phyloP scores from a whole-genome alignment of 1,140 invertebrate species.

The Hydropsyche tenuis region DNA sequence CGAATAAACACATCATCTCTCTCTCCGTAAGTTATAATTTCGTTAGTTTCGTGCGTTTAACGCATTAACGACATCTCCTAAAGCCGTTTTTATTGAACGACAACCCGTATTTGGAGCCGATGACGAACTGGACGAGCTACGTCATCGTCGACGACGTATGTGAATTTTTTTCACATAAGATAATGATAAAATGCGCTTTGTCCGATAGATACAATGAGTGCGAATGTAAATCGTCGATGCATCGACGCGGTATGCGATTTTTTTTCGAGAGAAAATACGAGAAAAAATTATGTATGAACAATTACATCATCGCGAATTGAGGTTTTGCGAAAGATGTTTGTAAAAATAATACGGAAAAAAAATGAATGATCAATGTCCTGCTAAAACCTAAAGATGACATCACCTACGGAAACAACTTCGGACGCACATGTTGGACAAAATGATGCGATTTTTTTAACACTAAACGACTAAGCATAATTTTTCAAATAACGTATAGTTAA shows the following conservation, averaged over 20 bases:
- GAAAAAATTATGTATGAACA: background rate
- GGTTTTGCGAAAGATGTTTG: background rate
- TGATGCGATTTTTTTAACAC: background rate
- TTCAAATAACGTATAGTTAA: too few relatives aligned
- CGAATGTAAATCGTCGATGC: too few relatives aligned
- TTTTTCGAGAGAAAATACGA: too few relatives aligned
- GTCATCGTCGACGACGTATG: background rate
- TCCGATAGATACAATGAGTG: too few relatives aligned
- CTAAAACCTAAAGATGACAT: background rate
- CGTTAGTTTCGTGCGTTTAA: background rate
- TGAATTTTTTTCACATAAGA: background rate
- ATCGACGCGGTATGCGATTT: too few relatives aligned
- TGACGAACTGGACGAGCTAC: conserved; percentile 6
- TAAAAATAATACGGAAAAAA: conserved; percentile 5
- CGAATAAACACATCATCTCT: background rate
- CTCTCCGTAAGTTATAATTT: background rate
- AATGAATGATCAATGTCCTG: conserved; percentile 17
- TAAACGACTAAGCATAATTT: background rate
- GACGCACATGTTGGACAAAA: background rate
- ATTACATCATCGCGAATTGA: conserved; percentile 8
- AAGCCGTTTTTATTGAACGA: conserved; percentile 18
- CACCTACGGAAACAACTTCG: background rate
- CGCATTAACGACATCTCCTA: background rate
- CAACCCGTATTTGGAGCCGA: conserved; percentile 7
- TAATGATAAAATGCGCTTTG: too few relatives aligned